Percentiles rank a stretch among this genome's conserved stretches.
These are phyloP conservation scores for Halcyon senegalensis DNA, from an alignment of 2,113 vertebrate species.

Conservation along the genomic window DNA sequence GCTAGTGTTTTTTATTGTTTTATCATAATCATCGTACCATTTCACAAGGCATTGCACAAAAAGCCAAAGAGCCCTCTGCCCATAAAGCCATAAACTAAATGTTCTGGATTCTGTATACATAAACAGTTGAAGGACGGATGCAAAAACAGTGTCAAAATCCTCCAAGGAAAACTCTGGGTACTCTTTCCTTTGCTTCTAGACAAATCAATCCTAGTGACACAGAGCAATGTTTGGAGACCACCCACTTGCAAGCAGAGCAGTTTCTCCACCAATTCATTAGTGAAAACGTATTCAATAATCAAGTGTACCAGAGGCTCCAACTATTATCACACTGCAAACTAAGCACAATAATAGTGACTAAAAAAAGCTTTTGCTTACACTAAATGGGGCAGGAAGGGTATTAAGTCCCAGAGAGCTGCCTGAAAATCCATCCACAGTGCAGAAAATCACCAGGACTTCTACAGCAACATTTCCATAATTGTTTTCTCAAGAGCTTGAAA, in stretches of 20 bases:
- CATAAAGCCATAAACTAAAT: background rate
- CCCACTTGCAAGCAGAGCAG: background rate
- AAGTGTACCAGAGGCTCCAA: background rate
- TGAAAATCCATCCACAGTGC: background rate
- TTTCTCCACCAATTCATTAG: background rate
- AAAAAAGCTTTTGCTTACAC: background rate
- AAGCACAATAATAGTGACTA: background rate
- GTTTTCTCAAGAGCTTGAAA: background rate
- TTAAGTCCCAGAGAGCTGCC: background rate
- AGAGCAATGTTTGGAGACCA: background rate
- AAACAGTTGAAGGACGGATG: background rate
- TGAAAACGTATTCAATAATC: background rate
- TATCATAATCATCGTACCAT: background rate
- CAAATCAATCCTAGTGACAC: background rate
- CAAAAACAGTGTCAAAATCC: background rate
- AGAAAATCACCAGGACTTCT: background rate
- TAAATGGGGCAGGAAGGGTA: background rate
- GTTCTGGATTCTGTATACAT: background rate
- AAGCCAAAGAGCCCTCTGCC: background rate
- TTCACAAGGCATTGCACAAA: background rate
- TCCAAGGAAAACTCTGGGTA: background rate
- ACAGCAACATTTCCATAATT: background rate
- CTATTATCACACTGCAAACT: rapidly evolving
- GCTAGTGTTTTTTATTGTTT: background rate
- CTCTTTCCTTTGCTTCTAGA: background rate